phyloP scores from a whole-genome alignment of 1,140 invertebrate genomes.

The Coptotermes formosanus region DNA sequence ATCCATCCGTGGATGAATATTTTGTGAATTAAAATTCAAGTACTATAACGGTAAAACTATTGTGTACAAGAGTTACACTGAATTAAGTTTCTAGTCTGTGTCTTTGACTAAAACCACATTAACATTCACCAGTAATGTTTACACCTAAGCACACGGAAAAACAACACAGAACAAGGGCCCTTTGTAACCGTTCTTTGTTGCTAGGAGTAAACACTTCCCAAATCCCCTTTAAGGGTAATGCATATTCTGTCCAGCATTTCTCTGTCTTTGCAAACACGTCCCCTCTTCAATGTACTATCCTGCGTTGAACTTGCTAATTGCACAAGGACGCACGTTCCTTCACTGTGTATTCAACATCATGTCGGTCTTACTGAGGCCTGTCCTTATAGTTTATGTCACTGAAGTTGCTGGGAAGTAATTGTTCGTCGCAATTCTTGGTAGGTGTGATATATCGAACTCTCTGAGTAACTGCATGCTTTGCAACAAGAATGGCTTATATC shows the following conservation, averaged over 20 bases:
- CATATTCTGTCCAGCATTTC: not conserved
- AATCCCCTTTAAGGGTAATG: not conserved
- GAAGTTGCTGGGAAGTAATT: too few relatives aligned
- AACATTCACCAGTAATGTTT: not conserved
- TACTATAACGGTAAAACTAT: too few relatives aligned
- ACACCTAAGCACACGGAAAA: not conserved
- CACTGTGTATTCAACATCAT: too few relatives aligned
- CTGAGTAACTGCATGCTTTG: too few relatives aligned
- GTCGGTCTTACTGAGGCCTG: too few relatives aligned
- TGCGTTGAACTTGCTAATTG: constrained; percentile 12
- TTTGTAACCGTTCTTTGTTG: not conserved
- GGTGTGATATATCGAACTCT: too few relatives aligned
- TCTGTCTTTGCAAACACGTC: not conserved
- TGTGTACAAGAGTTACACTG: not conserved
- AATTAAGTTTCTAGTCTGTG: not conserved
- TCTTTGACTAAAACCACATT: not conserved
- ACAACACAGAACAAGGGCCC: not conserved
- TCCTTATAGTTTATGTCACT: too few relatives aligned
- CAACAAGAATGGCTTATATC: too few relatives aligned
- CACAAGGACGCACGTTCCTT: not conserved
- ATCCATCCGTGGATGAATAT: too few relatives aligned
- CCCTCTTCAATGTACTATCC: not conserved
- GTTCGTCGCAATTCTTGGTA: too few relatives aligned
- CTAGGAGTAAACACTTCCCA: not conserved
- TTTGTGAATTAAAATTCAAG: too few relatives aligned